Evolutionary conservation across 1,140 invertebrate genomes (phyloP).

Genomic region (Dufourea novaeangliae): DNA sequence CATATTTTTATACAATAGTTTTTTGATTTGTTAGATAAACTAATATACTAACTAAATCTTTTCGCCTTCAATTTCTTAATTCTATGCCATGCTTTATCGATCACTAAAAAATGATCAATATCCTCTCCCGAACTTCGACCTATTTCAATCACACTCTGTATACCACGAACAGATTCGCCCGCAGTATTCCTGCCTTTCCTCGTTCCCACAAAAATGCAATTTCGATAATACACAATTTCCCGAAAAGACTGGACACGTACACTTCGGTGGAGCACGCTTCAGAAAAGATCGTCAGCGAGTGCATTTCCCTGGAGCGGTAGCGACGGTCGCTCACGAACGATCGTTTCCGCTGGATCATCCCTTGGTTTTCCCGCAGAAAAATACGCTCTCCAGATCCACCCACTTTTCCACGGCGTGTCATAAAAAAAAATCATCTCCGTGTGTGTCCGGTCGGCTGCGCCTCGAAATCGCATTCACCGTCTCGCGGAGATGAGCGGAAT

Average conservation of each 20-base stretch:
- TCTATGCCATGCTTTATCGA: too few relatives aligned
- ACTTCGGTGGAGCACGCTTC: not conserved
- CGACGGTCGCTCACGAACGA: not conserved
- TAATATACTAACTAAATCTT: too few relatives aligned
- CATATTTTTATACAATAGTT: too few relatives aligned
- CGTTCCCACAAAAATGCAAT: not conserved
- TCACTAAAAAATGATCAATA: too few relatives aligned
- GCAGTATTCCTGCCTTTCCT: too few relatives aligned
- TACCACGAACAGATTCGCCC: not conserved
- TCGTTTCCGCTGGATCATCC: slow-evolving; percentile 20
- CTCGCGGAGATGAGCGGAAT: not conserved
- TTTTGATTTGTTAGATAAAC: too few relatives aligned
- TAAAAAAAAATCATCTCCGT: slow-evolving; percentile 3
- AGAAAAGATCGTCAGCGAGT: not conserved
- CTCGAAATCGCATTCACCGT: not conserved
- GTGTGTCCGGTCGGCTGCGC: not conserved
- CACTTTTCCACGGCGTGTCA: not conserved
- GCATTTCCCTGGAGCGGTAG: not conserved
- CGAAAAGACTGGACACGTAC: not conserved
- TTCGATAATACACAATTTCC: not conserved
- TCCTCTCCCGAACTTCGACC: too few relatives aligned
- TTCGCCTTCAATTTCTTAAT: too few relatives aligned
- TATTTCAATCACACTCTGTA: not conserved
- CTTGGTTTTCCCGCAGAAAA: not conserved
- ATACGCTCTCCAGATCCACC: not conserved